Conservation (phyloP, 2,888 invertebrate species). For the Himalopsyche japonica region DNA sequence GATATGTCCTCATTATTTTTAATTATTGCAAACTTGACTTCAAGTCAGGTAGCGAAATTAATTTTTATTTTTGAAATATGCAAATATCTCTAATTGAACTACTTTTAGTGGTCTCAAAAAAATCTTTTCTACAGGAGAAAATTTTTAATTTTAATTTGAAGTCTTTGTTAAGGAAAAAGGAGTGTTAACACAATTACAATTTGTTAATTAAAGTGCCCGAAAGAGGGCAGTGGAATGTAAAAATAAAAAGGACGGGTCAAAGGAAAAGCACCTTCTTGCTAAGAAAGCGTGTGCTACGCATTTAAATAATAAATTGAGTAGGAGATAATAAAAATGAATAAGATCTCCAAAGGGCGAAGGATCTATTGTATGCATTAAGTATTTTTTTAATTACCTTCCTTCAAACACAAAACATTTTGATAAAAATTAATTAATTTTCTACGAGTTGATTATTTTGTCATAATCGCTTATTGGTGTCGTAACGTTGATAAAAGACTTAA, state of each 20-base stretch:
- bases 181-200: conserved; percentile 8
- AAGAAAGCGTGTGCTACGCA: background rate
- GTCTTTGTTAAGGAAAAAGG: background rate
- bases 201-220: conserved; percentile 5
- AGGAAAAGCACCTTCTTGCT: background rate
- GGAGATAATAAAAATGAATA: background rate
- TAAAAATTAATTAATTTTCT: background rate
- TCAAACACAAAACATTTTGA: background rate
- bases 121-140: background rate
- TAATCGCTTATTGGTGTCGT: no score
- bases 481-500: no score
- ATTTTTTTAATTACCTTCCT: background rate
- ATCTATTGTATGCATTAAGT: background rate
- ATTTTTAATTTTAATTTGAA: background rate
- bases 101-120: background rate
- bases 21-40: background rate
- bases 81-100: background rate
- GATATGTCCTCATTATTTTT: background rate
- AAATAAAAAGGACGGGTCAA: background rate
- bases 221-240: background rate
- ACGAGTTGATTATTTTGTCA: no score
- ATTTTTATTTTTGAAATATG: background rate
- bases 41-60: background rate
- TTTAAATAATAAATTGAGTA: conserved; percentile 7
- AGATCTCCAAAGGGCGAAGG: background rate